Evolutionary conservation across 2,113 vertebrate species (phyloP).

Genomic region (Sitta europaea): DNA sequence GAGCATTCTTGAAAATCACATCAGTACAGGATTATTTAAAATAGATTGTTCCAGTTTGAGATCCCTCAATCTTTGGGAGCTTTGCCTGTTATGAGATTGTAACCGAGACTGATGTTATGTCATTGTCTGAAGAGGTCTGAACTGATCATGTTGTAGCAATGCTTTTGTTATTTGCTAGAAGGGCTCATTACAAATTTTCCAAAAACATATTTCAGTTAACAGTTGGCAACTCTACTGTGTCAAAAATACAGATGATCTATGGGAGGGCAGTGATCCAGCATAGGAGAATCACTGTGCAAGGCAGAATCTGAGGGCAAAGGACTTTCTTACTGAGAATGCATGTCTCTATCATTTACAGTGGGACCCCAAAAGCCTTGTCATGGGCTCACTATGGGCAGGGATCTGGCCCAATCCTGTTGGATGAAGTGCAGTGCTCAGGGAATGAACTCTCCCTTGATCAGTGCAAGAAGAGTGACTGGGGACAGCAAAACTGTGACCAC

Average conservation of each 20-base stretch:
- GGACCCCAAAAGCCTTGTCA: conserved; percentile 83
- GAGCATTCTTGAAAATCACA: neutral
- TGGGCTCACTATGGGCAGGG: conserved; percentile 91
- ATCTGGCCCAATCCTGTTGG: conserved; percentile 84
- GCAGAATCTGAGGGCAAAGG: neutral
- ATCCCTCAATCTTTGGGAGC: neutral
- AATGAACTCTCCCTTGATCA: conserved; percentile 86
- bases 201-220: neutral
- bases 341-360: conserved; percentile 64
- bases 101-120: neutral
- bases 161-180: neutral
- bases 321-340: neutral
- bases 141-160: neutral
- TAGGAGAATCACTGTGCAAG: neutral
- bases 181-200: neutral
- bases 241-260: neutral
- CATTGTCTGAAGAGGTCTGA: neutral
- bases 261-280: neutral
- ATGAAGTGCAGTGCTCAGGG: conserved; percentile 87
- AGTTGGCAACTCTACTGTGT: neutral
- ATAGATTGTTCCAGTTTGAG: neutral
- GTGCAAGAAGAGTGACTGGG: conserved; percentile 87
- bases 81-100: neutral
- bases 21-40: neutral
- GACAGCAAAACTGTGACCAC: conserved; percentile 91